Percentiles rank a stretch among this genome's conserved stretches.
phyloP scores from a whole-genome alignment of 2,797 vertebrate species.

The Melanogrammus aeglefinus region DNA sequence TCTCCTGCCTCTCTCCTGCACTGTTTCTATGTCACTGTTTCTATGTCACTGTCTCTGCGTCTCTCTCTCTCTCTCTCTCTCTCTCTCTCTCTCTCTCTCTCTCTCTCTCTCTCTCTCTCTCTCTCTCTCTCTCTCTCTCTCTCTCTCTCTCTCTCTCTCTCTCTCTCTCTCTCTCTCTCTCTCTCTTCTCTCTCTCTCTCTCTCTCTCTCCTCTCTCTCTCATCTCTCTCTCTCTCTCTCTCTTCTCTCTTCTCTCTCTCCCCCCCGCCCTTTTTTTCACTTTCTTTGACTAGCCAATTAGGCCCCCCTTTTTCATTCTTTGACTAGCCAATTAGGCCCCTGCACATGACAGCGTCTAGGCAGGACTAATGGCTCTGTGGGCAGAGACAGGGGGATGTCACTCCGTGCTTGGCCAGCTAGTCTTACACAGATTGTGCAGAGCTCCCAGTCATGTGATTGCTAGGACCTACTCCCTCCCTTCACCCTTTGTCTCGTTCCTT shows the following conservation, averaged over 20 bases:
- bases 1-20: not conserved
- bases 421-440: conserved; percentile 8
- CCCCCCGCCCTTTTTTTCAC: no score
- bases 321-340: conserved; percentile 79
- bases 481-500: conserved; percentile 63
- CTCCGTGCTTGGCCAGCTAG: conserved; percentile 38
- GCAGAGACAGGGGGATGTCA: conserved; percentile 52
- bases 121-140: conserved; percentile 34
- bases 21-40: not conserved
- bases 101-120: conserved; percentile 39
- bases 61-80: not conserved
- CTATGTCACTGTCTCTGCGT: conserved; percentile 1
- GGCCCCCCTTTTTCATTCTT: no score
- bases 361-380: conserved; percentile 84
- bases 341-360: conserved; percentile 79
- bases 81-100: conserved; percentile 42
- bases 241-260: no score
- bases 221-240: conserved; percentile 38
- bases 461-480: conserved; percentile 44
- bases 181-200: conserved; percentile 32
- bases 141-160: conserved; percentile 9
- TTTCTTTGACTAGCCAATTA: no score
- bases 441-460: conserved; percentile 49
- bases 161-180: conserved; percentile 3
- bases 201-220: conserved; percentile 44